Percentiles rank a stretch among this genome's conserved stretches.
phyloP scores from a whole-genome alignment of 2,797 vertebrate genomes.

The Synaphobranchus kaupii region DNA sequence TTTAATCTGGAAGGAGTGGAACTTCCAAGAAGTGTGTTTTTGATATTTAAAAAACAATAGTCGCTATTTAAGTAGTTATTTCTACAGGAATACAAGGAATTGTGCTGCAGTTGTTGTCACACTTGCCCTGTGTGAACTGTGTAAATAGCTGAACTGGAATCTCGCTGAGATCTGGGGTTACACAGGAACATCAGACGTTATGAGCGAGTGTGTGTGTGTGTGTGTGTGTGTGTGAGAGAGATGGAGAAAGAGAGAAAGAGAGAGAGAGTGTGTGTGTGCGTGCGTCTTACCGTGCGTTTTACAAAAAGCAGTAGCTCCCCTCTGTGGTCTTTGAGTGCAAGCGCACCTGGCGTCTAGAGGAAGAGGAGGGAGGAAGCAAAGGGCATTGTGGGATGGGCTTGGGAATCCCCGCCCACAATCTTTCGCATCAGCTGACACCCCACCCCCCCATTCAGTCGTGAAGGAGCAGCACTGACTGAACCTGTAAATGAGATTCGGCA shows the following conservation, averaged over 20 bases:
- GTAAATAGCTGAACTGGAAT: not conserved
- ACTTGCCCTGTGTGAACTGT: not conserved
- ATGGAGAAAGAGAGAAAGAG: not conserved
- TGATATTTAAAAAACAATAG: constrained; percentile 40
- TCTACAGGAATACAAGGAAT: not conserved
- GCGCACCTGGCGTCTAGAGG: constrained; percentile 52
- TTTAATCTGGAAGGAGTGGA: not conserved
- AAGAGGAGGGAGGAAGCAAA: constrained; percentile 44
- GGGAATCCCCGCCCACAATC: constrained; percentile 19
- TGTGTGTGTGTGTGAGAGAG: not conserved
- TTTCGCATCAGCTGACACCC: not conserved
- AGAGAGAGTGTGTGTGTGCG: constrained; percentile 7
- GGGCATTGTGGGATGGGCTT: constrained; percentile 32
- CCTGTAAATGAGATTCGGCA: not conserved
- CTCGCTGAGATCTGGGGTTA: not conserved
- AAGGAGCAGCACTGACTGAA: not conserved
- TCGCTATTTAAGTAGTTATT: not conserved
- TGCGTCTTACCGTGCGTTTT: constrained; percentile 53
- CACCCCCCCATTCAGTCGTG: not conserved
- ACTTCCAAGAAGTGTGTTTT: constrained; percentile 27
- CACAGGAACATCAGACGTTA: not conserved
- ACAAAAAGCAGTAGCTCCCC: constrained; percentile 86
- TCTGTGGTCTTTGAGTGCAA: constrained; percentile 80
- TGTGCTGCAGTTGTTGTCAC: not conserved
- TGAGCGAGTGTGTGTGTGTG: not conserved